Conservation (phyloP, 2,888 invertebrate genomes). For the Drosophila pseudotakahashii region DNA sequence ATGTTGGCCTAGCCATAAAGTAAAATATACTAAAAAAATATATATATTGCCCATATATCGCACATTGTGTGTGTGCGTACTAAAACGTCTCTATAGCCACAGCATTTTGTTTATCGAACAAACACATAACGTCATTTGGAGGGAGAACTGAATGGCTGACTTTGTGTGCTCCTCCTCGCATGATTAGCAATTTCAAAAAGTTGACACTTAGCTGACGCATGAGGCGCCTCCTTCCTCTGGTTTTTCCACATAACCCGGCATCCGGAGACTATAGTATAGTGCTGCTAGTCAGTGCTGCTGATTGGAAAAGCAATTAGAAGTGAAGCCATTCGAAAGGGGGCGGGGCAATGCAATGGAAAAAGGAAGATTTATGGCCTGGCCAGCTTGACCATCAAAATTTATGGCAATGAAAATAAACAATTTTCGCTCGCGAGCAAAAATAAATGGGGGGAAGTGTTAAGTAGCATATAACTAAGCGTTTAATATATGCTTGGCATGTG, state of each 20-base stretch:
- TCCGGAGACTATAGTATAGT: not conserved
- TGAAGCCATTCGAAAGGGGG: slow-evolving; percentile 16
- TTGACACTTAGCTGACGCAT: slow-evolving; percentile 74
- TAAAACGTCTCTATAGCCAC: slow-evolving; percentile 38
- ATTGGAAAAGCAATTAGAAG: slow-evolving; percentile 43
- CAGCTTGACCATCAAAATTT: slow-evolving; percentile 64
- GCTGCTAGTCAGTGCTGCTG: slow-evolving; percentile 9
- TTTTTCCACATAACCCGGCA: not conserved
- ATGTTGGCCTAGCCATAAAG: slow-evolving; percentile 34
- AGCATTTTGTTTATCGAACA: slow-evolving; percentile 61
- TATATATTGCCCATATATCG: slow-evolving; percentile 46
- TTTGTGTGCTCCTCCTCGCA: slow-evolving; percentile 37
- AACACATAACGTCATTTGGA: slow-evolving; percentile 54
- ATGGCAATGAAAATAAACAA: slow-evolving; percentile 70
- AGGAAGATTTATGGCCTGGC: slow-evolving; percentile 58
- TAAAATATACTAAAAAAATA: slow-evolving; percentile 35
- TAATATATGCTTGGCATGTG: slow-evolving; percentile 43
- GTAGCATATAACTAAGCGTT: slow-evolving; percentile 48
- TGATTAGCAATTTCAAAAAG: slow-evolving; percentile 73
- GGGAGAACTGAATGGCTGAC: slow-evolving; percentile 13
- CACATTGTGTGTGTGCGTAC: slow-evolving; percentile 13
- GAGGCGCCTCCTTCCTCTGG: slow-evolving; percentile 28
- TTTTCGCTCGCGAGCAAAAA: slow-evolving; percentile 48
- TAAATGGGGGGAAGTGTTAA: slow-evolving; percentile 64
- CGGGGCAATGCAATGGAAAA: slow-evolving; percentile 10